phyloP scores from a whole-genome alignment of 1,140 invertebrate genomes.

The Drosophila hydei region DNA sequence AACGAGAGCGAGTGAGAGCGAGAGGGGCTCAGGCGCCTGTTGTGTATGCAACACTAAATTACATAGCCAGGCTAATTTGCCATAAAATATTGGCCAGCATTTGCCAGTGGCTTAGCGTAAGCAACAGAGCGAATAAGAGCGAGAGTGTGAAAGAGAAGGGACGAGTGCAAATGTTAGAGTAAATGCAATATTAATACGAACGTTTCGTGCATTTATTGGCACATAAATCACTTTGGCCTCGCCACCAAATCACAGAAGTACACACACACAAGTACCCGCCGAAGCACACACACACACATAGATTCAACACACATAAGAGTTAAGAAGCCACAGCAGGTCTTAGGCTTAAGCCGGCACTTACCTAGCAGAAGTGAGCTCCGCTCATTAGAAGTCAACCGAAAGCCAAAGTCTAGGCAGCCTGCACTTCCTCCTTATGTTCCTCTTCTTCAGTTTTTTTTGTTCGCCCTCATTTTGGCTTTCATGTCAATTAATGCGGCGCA shows the following conservation, averaged over 20 bases:
- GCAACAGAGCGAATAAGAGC: not conserved
- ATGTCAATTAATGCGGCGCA: constrained; percentile 79
- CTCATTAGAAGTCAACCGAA: constrained; percentile 36
- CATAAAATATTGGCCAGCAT: constrained; percentile 47
- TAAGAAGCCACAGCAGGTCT: constrained; percentile 19
- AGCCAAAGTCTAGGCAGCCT: constrained; percentile 25
- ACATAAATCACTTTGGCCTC: constrained; percentile 65
- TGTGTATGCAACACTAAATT: constrained; percentile 69
- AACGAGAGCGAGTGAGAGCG: not conserved
- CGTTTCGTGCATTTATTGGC: constrained; percentile 74
- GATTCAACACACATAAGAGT: constrained; percentile 1
- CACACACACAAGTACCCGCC: constrained; percentile 7
- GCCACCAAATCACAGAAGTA: constrained; percentile 58
- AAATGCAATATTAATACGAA: constrained; percentile 69
- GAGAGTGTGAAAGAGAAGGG: not conserved
- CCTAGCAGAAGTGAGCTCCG: constrained; percentile 30
- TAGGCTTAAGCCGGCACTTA: constrained; percentile 58
- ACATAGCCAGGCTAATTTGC: constrained; percentile 66
- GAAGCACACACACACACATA: constrained; percentile 10
- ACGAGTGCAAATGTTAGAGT: constrained; percentile 23
- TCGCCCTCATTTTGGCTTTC: constrained; percentile 53
- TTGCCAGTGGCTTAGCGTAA: constrained; percentile 1
- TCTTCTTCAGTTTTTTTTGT: constrained; percentile 13
- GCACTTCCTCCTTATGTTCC: constrained; percentile 20
- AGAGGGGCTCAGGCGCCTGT: constrained; percentile 40